Percentiles rank a stretch among this genome's conserved stretches.
Conservation (phyloP, 2,797 vertebrate genomes). For the Fringilla coelebs region DNA sequence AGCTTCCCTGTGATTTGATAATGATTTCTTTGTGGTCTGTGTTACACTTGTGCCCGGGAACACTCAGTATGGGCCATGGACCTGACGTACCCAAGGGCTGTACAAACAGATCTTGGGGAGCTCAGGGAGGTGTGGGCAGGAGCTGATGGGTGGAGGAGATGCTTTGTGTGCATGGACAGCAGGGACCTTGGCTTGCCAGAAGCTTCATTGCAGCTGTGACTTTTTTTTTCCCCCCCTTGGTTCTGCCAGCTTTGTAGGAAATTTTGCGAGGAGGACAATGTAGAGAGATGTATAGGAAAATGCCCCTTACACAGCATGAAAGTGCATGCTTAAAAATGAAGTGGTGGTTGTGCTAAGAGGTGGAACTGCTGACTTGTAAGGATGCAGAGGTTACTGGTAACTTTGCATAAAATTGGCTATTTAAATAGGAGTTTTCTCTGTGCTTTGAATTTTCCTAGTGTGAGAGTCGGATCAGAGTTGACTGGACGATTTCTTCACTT, state of each 20-base stretch:
- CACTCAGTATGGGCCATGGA: not conserved
- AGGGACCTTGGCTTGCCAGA: not conserved
- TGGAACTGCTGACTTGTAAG: not conserved
- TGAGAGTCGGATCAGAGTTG: not conserved
- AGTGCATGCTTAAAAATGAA: not conserved
- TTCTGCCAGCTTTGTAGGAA: not conserved
- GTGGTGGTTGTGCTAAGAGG: not conserved
- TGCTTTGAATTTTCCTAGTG: not conserved
- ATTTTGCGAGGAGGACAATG: not conserved
- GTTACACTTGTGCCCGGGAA: not conserved
- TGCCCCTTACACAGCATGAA: not conserved
- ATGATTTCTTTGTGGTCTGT: slow-evolving; percentile 20
- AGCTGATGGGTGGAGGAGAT: not conserved
- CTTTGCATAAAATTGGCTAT: not conserved
- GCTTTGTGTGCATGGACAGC: not conserved
- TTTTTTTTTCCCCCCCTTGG: not conserved
- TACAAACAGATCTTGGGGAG: not conserved
- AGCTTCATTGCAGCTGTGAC: not conserved
- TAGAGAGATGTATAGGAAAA: not conserved
- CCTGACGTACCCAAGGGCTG: not conserved
- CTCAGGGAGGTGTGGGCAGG: not conserved
- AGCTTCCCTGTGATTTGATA: not conserved
- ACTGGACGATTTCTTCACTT: not conserved
- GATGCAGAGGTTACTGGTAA: not conserved
- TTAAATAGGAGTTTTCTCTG: not conserved